Evolutionary conservation across 2,888 invertebrate species (phyloP).

Genomic region (Protonemura montana): DNA sequence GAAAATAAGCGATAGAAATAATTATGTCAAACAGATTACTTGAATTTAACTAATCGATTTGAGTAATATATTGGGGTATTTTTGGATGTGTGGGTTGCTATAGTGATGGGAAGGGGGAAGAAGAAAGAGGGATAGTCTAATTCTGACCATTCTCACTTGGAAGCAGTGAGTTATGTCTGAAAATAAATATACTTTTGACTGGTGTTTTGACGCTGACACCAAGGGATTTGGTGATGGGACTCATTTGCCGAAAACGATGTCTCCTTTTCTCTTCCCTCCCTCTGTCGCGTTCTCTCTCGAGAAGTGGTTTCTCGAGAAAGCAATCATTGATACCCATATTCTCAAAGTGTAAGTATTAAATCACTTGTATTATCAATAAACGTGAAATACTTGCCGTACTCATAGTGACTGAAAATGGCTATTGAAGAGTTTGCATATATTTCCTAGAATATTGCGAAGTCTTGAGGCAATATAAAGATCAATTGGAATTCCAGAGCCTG

Average conservation of each 20-base stretch:
- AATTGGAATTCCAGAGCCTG: no score
- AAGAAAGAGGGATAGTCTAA: not conserved
- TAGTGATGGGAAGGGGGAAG: not conserved
- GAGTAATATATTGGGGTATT: not conserved
- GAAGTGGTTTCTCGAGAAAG: no score
- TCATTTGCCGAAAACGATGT: not conserved
- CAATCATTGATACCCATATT: no score
- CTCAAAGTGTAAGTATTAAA: no score
- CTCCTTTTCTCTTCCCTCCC: not conserved
- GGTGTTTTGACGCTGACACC: not conserved
- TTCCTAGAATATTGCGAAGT: no score
- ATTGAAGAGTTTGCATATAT: no score
- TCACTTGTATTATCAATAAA: no score
- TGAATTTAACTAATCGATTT: not conserved
- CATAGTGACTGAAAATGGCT: no score
- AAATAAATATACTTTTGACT: constrained; percentile 5
- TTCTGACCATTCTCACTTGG: not conserved
- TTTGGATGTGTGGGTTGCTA: not conserved
- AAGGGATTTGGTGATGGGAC: not conserved
- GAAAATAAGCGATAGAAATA: constrained; percentile 7
- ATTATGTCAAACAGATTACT: not conserved
- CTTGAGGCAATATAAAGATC: no score
- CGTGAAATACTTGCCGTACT: no score
- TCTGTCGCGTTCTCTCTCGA: not conserved
- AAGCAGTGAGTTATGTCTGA: not conserved